A percentile compares a stretch with the other conserved stretches of the same genome.
These are phyloP conservation scores for Ophioninae sp. DNA, from an alignment of 2,888 invertebrate genomes.

Conservation along the genomic window DNA sequence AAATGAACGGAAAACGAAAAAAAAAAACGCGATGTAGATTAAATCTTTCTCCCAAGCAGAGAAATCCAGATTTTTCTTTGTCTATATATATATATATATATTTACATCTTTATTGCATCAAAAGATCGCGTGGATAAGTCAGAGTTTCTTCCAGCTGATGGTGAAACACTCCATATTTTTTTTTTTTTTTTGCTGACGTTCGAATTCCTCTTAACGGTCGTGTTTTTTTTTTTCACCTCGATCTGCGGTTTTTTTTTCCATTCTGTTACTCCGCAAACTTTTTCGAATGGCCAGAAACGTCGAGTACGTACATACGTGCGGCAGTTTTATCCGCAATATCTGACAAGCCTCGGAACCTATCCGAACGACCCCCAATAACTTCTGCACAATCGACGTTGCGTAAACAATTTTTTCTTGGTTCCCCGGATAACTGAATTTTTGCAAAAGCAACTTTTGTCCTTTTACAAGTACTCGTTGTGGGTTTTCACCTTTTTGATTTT, in stretches of 20 bases:
- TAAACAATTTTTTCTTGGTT: not conserved
- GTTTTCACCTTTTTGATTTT: not conserved
- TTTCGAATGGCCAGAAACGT: constrained; percentile 13
- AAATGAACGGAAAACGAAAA: constrained; percentile 40
- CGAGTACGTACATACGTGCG: not conserved
- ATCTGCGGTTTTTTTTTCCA: constrained; percentile 5
- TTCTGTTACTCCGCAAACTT: constrained; percentile 12
- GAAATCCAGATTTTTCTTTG: not conserved
- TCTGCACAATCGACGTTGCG: constrained; percentile 7
- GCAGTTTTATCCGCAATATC: not conserved
- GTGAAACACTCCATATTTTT: constrained; percentile 38
- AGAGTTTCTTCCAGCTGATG: constrained; percentile 4
- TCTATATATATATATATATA: not conserved
- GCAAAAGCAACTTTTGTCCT: not conserved
- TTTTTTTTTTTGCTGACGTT: constrained; percentile 42
- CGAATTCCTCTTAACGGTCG: constrained; percentile 9
- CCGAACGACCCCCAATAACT: constrained; percentile 13
- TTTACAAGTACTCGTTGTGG: not conserved
- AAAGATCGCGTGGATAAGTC: constrained; percentile 11
- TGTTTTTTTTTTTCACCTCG: constrained; percentile 31
- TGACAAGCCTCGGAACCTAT: constrained; percentile 11
- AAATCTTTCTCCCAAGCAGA: not conserved
- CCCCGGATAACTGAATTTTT: not conserved
- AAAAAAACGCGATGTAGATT: constrained; percentile 7
- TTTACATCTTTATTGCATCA: not conserved